Conservation (phyloP, 2,888 invertebrate species). For the Loripinus fragilis region DNA sequence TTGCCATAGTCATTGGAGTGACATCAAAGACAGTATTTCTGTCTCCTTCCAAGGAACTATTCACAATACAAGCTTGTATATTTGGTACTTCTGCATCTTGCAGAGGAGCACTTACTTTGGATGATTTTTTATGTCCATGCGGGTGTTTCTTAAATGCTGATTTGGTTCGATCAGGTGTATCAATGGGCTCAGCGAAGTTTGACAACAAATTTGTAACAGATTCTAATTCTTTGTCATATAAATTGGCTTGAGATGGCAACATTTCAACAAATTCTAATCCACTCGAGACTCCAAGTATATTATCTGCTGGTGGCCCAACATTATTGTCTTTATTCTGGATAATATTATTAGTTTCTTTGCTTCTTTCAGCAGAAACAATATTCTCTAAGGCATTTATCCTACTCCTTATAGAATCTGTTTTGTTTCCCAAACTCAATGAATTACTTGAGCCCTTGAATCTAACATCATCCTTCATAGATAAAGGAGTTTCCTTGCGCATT, state of each 20-base stretch:
- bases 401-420: no score
- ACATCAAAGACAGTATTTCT: not conserved
- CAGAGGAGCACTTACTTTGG: slow-evolving; percentile 3
- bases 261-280: slow-evolving; percentile 51
- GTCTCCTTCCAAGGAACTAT: not conserved
- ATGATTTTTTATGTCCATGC: slow-evolving; percentile 76
- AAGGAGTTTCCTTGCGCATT: no score
- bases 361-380: not conserved
- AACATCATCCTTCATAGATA: no score
- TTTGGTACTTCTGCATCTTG: not conserved
- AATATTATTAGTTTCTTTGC: not conserved
- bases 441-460: no score
- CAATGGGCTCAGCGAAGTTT: not conserved
- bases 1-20: not conserved
- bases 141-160: slow-evolving; percentile 75
- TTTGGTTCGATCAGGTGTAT: not conserved
- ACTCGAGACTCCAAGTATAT: not conserved
- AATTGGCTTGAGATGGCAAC: slow-evolving; percentile 33
- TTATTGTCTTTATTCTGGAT: not conserved
- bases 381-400: no score
- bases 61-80: not conserved
- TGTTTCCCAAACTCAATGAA: no score
- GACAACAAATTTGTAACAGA: not conserved
- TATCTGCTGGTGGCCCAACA: not conserved
- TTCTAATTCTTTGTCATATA: slow-evolving; percentile 51